Base-by-base conservation (phyloP, 1,140 invertebrate species). In the Cyclargus thomasi region DNA sequence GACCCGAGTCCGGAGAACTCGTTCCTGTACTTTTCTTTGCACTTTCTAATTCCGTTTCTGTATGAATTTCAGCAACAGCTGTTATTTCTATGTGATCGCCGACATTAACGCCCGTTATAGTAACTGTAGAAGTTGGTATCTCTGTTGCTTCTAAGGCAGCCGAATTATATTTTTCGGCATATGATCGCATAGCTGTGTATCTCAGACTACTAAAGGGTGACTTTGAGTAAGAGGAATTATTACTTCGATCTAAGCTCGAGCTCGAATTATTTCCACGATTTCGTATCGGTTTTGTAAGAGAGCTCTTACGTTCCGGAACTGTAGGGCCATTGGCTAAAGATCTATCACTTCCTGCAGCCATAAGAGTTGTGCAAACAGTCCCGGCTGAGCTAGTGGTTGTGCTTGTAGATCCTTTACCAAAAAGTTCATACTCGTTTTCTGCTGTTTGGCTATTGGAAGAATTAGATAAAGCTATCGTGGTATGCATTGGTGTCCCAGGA, bases 381-480 rank as follows among this genome's bases (percentile, higher is more conserved):
- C 96, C 96, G 53, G 96, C 96, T 7, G 96, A 97, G 77, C 96
- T 97, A 0, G 96, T 96, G 0, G 96, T 97, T 0, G 96, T 97
- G 16, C 96, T 97, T 0, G 96, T 97, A 0, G 95, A 96, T 1
- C 96, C 96, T 86, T 96, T 94, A 2, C 96, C 96, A 79, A 97
- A 97, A 0, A 97, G 83, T 89, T 97, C 96, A 79, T 97, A 97
- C 81, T 97, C 96, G 83, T 95, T 97, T 86, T 97, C 96, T 1
- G 94, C 94, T 74, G 90, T 94, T 79, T 91, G 93, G 74, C 93
- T 93, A 72, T 93, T 92, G 2, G 91, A 92, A 59, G 92, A 92
- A 76, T 91, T 92, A 29, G 92, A 92, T 70, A 95, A 90, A 35
- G 92, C 92, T 55, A 90, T 92, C 35, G 92, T 93, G 18, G 92